Conservation (phyloP, 2,113 vertebrate genomes). For the Miniopterus natalensis region DNA sequence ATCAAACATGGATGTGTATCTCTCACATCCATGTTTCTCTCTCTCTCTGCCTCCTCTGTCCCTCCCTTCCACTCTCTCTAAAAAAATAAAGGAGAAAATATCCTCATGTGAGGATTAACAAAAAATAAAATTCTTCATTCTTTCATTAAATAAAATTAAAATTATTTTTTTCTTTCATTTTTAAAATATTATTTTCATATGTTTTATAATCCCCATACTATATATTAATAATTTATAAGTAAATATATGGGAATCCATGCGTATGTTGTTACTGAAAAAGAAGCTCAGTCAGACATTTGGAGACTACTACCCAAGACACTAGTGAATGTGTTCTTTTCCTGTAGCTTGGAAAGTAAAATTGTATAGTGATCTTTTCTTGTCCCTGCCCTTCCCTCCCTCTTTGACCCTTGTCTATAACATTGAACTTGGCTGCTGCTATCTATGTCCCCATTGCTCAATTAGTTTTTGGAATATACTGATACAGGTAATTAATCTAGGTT, state of each 20-base stretch:
- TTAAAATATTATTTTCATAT: background rate
- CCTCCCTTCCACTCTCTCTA: too few relatives aligned
- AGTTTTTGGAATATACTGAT: constrained; percentile 2
- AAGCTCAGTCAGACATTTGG: background rate
- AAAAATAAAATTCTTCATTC: background rate
- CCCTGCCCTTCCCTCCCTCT: background rate
- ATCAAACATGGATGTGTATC: too few relatives aligned
- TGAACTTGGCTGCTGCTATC: background rate
- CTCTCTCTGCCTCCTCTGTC: too few relatives aligned
- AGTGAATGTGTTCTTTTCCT: background rate
- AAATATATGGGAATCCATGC: background rate
- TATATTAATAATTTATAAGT: background rate
- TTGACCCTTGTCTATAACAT: background rate
- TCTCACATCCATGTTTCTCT: too few relatives aligned
- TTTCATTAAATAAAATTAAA: constrained; percentile 6
- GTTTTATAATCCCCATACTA: background rate
- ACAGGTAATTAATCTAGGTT: background rate
- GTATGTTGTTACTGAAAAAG: background rate
- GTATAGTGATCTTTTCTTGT: background rate
- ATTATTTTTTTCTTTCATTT: background rate
- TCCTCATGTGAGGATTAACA: too few relatives aligned
- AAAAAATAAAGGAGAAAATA: too few relatives aligned
- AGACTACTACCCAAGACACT: background rate
- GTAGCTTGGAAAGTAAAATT: background rate
- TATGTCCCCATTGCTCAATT: background rate